phyloP scores from a whole-genome alignment of 2,113 vertebrate genomes.

The Ginglymostoma cirratum region DNA sequence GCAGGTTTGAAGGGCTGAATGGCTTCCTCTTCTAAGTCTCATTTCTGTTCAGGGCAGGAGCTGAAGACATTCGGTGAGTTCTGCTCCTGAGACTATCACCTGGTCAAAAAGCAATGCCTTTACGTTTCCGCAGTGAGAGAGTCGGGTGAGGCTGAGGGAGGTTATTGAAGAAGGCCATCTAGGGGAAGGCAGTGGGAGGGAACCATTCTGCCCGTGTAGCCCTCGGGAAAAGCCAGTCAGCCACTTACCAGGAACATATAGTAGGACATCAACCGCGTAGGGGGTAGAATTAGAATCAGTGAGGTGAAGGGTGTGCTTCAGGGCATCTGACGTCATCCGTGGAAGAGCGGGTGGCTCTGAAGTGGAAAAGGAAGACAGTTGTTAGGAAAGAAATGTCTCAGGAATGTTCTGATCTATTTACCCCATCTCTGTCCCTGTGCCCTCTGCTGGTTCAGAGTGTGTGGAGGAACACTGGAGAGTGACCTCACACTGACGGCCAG shows the following conservation, averaged over 20 bases:
- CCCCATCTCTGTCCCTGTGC: background rate
- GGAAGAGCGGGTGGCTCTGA: background rate
- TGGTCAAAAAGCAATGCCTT: background rate
- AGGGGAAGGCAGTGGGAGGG: background rate
- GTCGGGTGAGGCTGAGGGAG: background rate
- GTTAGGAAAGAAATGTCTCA: background rate
- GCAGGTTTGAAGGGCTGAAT: too few relatives aligned
- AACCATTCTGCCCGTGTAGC: background rate
- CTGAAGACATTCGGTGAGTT: background rate
- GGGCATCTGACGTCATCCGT: background rate
- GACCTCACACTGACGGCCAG: background rate
- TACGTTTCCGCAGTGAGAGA: background rate
- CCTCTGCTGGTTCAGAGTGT: background rate
- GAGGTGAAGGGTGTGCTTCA: conserved; percentile 18
- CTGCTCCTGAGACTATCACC: background rate
- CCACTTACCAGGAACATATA: conserved; percentile 19
- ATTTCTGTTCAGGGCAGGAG: too few relatives aligned
- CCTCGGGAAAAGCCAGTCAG: background rate
- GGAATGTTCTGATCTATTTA: background rate
- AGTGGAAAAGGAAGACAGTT: background rate
- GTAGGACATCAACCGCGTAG: background rate
- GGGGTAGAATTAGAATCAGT: background rate
- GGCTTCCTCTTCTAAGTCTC: too few relatives aligned
- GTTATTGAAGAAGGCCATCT: background rate
- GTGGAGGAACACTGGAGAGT: background rate